A percentile compares a stretch with the other conserved stretches of the same genome.
Conservation (phyloP, 2,888 invertebrate genomes). For the Idaea biselata region DNA sequence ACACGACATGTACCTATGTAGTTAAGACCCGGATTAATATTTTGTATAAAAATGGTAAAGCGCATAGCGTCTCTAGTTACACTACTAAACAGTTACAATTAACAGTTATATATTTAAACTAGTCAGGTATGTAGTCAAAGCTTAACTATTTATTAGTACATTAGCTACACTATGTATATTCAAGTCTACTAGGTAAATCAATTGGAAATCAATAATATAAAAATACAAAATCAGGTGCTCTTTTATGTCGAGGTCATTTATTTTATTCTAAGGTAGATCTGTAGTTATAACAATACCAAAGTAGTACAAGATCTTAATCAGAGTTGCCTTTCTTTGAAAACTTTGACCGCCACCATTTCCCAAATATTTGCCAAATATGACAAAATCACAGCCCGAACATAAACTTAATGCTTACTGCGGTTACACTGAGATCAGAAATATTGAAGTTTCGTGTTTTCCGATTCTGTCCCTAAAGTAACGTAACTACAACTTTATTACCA, state of each 20-base stretch:
- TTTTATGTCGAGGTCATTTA: not conserved
- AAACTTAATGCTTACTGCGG: slow-evolving; percentile 47
- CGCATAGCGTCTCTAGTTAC: not conserved
- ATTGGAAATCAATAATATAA: not conserved
- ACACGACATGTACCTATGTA: not conserved
- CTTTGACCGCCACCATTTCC: slow-evolving; percentile 22
- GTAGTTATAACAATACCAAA: not conserved
- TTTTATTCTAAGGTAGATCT: not conserved
- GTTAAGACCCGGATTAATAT: not conserved
- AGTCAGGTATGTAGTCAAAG: slow-evolving; percentile 47
- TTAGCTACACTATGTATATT: slow-evolving; percentile 32
- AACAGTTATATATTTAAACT: slow-evolving; percentile 41
- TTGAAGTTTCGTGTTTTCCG: slow-evolving; percentile 47
- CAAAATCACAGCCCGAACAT: slow-evolving; percentile 61
- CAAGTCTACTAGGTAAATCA: slow-evolving; percentile 13
- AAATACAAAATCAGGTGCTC: not conserved
- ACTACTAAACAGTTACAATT: slow-evolving; percentile 12
- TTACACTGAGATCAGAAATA: slow-evolving; percentile 56
- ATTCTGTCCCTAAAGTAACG: slow-evolving; percentile 10
- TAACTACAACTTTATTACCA: not conserved
- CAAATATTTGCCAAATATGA: slow-evolving; percentile 31
- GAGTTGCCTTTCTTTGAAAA: slow-evolving; percentile 15
- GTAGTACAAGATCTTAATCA: not conserved
- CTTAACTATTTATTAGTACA: slow-evolving; percentile 33
- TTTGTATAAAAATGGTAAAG: not conserved